Conservation (phyloP, 1,140 invertebrate genomes). For the Lepidurus arcticus region DNA sequence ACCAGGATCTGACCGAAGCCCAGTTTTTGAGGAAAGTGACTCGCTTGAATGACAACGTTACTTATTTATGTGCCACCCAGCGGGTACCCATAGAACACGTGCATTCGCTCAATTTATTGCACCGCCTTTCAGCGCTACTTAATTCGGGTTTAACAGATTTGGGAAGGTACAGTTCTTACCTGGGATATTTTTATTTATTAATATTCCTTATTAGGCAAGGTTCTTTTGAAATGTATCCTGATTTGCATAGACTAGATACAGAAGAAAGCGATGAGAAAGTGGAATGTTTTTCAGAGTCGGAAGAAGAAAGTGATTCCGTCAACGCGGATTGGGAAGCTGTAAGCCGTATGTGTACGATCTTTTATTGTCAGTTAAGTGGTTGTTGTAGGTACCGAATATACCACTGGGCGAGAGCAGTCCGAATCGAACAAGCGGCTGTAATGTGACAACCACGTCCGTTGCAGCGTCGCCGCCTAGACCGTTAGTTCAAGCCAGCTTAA, state of each 20-base stretch:
- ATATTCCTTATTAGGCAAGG: constrained; percentile 46
- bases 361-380: not conserved
- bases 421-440: not conserved
- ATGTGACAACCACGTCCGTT: not conserved
- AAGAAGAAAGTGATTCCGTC: constrained; percentile 27
- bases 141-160: constrained; percentile 59
- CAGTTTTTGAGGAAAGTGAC: constrained; percentile 68
- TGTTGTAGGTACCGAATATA: not conserved
- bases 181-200: constrained; percentile 25
- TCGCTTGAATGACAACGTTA: constrained; percentile 70
- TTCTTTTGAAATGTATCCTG: constrained; percentile 53
- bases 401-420: not conserved
- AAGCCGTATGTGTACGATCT: not conserved
- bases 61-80: constrained; percentile 74
- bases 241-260: constrained; percentile 38
- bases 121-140: constrained; percentile 65
- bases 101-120: constrained; percentile 62
- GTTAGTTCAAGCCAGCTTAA: not conserved
- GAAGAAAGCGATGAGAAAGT: constrained; percentile 20
- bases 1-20: constrained; percentile 59
- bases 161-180: constrained; percentile 53
- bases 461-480: not conserved
- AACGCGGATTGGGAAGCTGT: constrained; percentile 34
- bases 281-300: not conserved
- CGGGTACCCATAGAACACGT: constrained; percentile 58